Conservation (phyloP, 2,888 invertebrate genomes). For the Dexiosoma caninum region DNA sequence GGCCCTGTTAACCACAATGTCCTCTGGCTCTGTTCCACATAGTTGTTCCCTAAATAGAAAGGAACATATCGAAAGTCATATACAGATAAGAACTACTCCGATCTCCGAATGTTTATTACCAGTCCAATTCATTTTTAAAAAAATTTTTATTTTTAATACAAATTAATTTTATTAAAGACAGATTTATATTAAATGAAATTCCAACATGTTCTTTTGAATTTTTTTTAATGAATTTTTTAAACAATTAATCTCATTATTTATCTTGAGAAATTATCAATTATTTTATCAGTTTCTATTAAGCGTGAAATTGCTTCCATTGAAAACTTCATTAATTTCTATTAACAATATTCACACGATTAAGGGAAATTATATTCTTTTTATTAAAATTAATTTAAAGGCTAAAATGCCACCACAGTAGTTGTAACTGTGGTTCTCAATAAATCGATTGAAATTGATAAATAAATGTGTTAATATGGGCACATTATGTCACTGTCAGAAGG, state of each 20-base stretch:
- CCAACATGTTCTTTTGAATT: too few relatives aligned
- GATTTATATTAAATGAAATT: too few relatives aligned
- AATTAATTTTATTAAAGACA: too few relatives aligned
- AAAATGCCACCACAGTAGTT: constrained; percentile 32
- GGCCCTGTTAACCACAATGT: too few relatives aligned
- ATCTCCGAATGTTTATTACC: too few relatives aligned
- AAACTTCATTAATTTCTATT: constrained; percentile 22
- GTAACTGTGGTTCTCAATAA: neutral
- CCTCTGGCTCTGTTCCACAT: too few relatives aligned
- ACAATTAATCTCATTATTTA: neutral
- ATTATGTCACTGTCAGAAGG: constrained; percentile 48
- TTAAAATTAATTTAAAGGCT: constrained; percentile 45
- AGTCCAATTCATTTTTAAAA: too few relatives aligned
- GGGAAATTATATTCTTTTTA: constrained; percentile 1
- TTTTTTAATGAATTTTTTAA: neutral
- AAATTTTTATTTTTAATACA: too few relatives aligned
- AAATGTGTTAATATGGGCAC: constrained; percentile 64
- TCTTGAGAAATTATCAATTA: neutral
- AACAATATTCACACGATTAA: constrained; percentile 14
- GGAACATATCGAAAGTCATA: too few relatives aligned
- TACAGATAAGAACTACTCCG: too few relatives aligned
- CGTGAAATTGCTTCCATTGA: constrained; percentile 28
- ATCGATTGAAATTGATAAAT: constrained; percentile 2
- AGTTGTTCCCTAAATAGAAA: too few relatives aligned
- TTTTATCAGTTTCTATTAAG: neutral